Evolutionary conservation across 1,140 invertebrate species (phyloP), one percentile per base, ranked within the genome.

Genomic region (Aphidius ervi): DNA sequence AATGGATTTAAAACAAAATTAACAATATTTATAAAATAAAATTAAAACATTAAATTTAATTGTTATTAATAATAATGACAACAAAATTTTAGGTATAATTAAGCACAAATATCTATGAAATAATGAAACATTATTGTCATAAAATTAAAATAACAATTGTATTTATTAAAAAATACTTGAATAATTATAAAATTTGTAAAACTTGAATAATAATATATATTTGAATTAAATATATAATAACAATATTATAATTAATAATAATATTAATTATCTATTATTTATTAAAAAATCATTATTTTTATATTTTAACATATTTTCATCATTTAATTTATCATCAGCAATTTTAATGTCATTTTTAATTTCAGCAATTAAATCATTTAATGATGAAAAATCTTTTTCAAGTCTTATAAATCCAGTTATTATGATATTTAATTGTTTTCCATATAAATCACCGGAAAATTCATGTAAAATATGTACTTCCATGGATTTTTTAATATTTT

Each of bases 401-500:
- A 86, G 85, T 70, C 95, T 79, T 61, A 98, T 84, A 71, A 91
- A 97, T 37, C 91, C 93, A 16, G 89, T 70, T 58, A 97, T 84
- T 60, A 87, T 85, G 39, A 94, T 83, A 82, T 89, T 92, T 46
- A 98, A 76, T 56, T 80, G 74, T 55, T 86, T 82, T 5, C 90
- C 94, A 80, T 98, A 98, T 68, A 99, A 94, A 80, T 98, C 94
- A 45, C 83, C 72, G 16, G 87, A 80, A 75, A 94, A 97, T 65
- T 87, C 81, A 68, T 97, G 87, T 56, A 98, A 77, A 43, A 98
- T 87, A 74, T 99, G 94, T 0, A 93, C 91, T 84, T 98, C 92
- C 85, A 98, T 88, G 43, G 95, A 94, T 79, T 95, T 96, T 71
- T 94, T 88, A 65, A 87, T 84, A 77, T 98, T 98, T 61, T 94